Conservation (phyloP, 2,797 vertebrate species). For the Champsocephalus gunnari region DNA sequence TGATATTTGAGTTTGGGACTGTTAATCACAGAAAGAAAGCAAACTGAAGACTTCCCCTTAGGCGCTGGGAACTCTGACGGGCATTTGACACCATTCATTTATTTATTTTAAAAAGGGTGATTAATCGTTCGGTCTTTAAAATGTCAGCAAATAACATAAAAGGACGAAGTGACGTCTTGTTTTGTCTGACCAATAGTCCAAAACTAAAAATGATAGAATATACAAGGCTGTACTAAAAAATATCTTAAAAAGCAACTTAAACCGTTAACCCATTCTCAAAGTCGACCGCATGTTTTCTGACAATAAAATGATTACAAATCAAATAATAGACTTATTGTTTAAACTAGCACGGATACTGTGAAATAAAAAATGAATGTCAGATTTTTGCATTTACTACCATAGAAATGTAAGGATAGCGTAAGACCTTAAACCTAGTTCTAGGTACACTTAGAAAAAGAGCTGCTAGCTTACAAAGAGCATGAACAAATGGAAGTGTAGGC, state of each 20-base stretch:
- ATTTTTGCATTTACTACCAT: neutral
- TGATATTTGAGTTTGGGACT: neutral
- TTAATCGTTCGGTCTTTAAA: neutral
- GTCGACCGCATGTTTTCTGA: neutral
- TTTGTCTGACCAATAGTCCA: neutral
- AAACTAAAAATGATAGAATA: neutral
- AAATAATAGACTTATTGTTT: accelerated
- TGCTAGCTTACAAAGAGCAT: neutral
- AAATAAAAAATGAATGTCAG: neutral
- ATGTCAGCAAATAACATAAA: neutral
- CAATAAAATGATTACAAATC: neutral
- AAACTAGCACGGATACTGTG: neutral
- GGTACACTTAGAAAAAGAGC: constrained; percentile 1
- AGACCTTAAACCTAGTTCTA: neutral
- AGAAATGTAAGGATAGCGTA: neutral
- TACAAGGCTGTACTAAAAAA: neutral
- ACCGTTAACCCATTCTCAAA: neutral
- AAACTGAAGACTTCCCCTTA: neutral
- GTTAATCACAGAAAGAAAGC: neutral
- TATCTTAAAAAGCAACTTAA: neutral
- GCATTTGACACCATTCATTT: neutral
- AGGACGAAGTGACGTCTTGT: neutral
- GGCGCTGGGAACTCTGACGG: neutral
- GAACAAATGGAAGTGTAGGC: constrained; percentile 26
- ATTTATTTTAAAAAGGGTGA: neutral